Evolutionary conservation across 2,113 vertebrate species (phyloP).

Genomic region (Amblyornis subalaris): DNA sequence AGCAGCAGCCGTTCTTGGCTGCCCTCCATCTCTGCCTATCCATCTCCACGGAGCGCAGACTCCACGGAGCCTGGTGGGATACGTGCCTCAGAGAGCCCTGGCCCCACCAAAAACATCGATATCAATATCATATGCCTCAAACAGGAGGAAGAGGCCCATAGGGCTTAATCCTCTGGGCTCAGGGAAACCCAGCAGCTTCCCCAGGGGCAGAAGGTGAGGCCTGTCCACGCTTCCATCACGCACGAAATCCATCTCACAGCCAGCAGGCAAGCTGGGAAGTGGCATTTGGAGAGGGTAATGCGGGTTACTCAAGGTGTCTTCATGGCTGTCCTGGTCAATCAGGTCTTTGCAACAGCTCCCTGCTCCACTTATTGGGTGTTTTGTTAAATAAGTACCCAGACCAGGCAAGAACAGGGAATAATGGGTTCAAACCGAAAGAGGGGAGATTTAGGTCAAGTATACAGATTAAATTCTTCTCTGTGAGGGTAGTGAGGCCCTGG

Average conservation of each 20-base stretch:
- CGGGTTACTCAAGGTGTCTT: neutral
- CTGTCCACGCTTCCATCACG: neutral
- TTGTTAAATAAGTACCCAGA: neutral
- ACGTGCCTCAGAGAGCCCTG: constrained; percentile 46
- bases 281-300: neutral
- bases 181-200: constrained; percentile 28
- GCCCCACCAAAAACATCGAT: constrained; percentile 57
- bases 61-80: constrained; percentile 70
- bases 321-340: neutral
- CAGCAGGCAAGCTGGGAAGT: neutral
- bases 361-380: constrained; percentile 13
- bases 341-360: constrained; percentile 7
- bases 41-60: constrained; percentile 67
- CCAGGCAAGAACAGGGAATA: neutral
- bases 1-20: constrained; percentile 70
- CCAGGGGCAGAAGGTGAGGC: constrained; percentile 9
- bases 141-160: constrained; percentile 23
- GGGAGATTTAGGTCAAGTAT: neutral
- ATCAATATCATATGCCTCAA: constrained; percentile 68
- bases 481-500: rapidly evolving
- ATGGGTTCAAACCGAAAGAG: neutral
- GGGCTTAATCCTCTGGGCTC: constrained; percentile 20
- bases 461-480: rapidly evolving
- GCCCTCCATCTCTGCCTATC: constrained; percentile 70
- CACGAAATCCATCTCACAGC: neutral